Percentiles rank a stretch among this genome's conserved stretches.
Evolutionary conservation across 2,888 invertebrate species (phyloP).

Genomic region (Cryptocheilus praepositus): DNA sequence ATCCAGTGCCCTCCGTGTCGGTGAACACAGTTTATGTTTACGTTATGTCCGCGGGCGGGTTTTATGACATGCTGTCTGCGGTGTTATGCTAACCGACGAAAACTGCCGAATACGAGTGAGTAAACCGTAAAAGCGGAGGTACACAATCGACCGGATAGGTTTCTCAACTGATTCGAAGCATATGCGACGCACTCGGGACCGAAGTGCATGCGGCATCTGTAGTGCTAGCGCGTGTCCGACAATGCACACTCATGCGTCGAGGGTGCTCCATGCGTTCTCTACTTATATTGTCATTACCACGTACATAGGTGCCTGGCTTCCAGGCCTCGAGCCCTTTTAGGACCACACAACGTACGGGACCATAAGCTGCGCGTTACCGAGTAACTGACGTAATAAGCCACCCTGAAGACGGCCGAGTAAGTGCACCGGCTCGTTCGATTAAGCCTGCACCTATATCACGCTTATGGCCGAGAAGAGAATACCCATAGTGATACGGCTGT

Average conservation of each 20-base stretch:
- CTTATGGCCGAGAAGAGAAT: not conserved
- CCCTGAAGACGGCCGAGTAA: conserved; percentile 29
- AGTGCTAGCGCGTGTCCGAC: conserved; percentile 73
- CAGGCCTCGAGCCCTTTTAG: conserved; percentile 42
- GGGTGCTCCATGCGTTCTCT: conserved; percentile 53
- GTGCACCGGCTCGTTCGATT: not conserved
- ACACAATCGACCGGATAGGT: conserved; percentile 49
- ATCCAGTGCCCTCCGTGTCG: no score
- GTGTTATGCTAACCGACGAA: no score
- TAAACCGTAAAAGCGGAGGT: not conserved
- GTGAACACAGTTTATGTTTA: no score
- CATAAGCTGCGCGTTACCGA: conserved; percentile 49
- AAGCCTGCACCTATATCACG: not conserved
- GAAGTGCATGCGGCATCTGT: conserved; percentile 67
- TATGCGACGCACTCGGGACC: conserved; percentile 65
- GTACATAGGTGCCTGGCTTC: conserved; percentile 44
- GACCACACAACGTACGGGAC: conserved; percentile 56
- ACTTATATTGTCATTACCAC: conserved; percentile 60
- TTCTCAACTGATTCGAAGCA: conserved; percentile 70
- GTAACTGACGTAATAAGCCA: conserved; percentile 58
- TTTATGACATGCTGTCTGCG: no score
- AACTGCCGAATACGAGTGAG: no score
- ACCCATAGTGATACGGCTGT: no score
- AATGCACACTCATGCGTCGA: conserved; percentile 68
- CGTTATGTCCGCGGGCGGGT: no score